Conservation (phyloP, 2,888 invertebrate genomes). For the Napeogenes sylphis region DNA sequence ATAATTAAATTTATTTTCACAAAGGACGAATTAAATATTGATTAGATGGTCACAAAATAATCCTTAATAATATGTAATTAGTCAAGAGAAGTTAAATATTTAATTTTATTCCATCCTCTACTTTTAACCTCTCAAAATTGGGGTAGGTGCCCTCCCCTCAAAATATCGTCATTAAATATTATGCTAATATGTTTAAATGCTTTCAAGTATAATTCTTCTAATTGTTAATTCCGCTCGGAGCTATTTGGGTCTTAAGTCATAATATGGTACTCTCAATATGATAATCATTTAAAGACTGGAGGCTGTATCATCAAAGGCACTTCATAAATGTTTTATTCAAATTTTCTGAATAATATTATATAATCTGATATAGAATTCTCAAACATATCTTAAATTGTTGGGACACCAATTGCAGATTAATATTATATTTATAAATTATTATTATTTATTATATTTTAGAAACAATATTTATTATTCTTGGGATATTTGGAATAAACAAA, state of each 20-base stretch:
- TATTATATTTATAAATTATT: neutral
- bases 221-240: neutral
- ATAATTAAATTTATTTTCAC: slow-evolving; percentile 4
- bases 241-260: slow-evolving; percentile 4
- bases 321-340: neutral
- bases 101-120: no score
- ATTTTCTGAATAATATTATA: neutral
- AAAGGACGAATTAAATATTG: slow-evolving; percentile 3
- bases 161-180: slow-evolving; percentile 49
- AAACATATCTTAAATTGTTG: no score
- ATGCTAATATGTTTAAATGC: slow-evolving; percentile 39
- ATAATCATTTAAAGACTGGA: neutral
- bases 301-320: slow-evolving; percentile 2
- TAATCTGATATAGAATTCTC: neutral
- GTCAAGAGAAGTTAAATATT: no score
- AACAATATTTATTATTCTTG: no score
- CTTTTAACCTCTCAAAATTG: no score
- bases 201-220: slow-evolving; percentile 2
- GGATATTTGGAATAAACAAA: no score
- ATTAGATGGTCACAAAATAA: neutral
- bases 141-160: slow-evolving; percentile 27
- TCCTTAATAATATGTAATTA: no score
- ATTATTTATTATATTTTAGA: neutral
- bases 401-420: no score
- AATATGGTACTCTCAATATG: neutral